These are phyloP conservation scores for Drosophila mimetica DNA, from an alignment of 2,888 invertebrate species.

Conservation along the genomic window DNA sequence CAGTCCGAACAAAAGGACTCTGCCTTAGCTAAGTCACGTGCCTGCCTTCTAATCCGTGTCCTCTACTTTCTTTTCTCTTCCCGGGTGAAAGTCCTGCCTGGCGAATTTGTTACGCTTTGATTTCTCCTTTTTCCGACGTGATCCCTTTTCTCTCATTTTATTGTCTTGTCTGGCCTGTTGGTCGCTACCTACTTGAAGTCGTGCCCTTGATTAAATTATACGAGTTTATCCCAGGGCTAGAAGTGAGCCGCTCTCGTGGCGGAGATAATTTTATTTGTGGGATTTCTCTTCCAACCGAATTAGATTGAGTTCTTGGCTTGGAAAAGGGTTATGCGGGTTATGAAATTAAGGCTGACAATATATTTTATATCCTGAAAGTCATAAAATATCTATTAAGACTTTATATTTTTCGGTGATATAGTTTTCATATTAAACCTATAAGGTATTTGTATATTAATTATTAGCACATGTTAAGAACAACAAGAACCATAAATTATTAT, in stretches of 20 bases:
- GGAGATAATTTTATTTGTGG: conserved; percentile 1
- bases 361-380: too few species aligned
- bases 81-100: conserved; percentile 35
- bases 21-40: conserved; percentile 68
- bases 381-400: too few species aligned
- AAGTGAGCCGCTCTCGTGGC: conserved; percentile 61
- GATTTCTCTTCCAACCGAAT: not conserved
- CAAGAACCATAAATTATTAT: too few species aligned
- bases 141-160: conserved; percentile 58
- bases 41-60: conserved; percentile 57
- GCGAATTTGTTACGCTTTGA: conserved; percentile 76
- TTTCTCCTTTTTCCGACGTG: conserved; percentile 61
- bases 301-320: conserved; percentile 21
- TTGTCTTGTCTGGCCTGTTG: conserved; percentile 46
- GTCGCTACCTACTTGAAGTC: conserved; percentile 63
- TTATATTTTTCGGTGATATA: too few species aligned
- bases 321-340: conserved; percentile 14
- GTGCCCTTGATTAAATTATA: conserved; percentile 69
- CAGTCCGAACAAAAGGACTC: conserved; percentile 60
- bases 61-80: conserved; percentile 18
- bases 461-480: too few species aligned
- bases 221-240: conserved; percentile 56
- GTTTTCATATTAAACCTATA: not conserved
- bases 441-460: too few species aligned
- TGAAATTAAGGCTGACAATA: too few species aligned